Evolutionary conservation across 2,113 vertebrate species (phyloP).

Genomic region (Leucoraja erinaceus): DNA sequence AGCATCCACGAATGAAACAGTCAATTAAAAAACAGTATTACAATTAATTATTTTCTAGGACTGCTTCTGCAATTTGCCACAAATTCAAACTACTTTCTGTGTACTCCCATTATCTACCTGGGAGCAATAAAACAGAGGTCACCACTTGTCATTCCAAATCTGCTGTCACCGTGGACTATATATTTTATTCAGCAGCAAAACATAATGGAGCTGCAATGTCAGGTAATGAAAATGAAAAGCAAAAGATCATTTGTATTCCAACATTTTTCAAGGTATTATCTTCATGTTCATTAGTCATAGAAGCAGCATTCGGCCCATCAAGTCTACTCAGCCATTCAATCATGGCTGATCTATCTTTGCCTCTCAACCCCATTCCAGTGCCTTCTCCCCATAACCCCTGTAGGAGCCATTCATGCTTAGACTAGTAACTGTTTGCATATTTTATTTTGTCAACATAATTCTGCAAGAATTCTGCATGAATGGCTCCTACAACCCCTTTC

Average conservation of each 20-base stretch:
- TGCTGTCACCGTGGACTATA: constrained; percentile 88
- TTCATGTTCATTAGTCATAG: not conserved
- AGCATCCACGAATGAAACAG: not conserved
- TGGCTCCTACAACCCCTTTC: no score
- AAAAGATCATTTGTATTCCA: not conserved
- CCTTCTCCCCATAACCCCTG: no score
- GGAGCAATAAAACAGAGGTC: constrained; percentile 73
- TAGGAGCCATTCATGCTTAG: no score
- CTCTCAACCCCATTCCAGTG: no score
- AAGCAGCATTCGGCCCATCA: no score
- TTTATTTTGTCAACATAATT: no score
- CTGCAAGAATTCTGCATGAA: no score
- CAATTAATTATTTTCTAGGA: constrained; percentile 42
- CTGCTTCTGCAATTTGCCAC: constrained; percentile 65
- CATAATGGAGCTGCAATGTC: constrained; percentile 44
- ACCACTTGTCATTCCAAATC: constrained; percentile 84
- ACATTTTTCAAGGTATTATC: not conserved
- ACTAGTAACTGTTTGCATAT: no score
- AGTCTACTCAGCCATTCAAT: no score
- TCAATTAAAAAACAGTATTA: not conserved
- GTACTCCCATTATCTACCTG: constrained; percentile 72
- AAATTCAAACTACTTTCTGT: constrained; percentile 73
- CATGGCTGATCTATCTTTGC: no score
- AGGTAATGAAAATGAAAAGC: constrained; percentile 53
- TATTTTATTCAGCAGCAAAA: constrained; percentile 75